Evolutionary conservation across 2,797 vertebrate species (phyloP).

Genomic region (Pterois miles): DNA sequence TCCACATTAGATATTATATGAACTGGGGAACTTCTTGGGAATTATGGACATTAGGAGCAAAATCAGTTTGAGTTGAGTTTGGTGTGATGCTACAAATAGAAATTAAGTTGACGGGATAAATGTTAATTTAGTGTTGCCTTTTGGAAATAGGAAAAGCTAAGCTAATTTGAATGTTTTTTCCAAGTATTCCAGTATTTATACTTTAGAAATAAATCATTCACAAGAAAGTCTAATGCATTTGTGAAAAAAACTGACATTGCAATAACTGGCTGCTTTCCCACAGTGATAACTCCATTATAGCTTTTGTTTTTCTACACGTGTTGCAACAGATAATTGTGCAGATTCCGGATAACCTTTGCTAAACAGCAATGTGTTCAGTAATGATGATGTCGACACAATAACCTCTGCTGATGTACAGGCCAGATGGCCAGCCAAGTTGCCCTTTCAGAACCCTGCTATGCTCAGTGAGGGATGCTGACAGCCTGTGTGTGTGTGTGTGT

Average conservation of each 20-base stretch:
- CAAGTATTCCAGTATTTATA: no score
- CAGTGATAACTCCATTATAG: conserved; percentile 20
- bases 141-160: background rate
- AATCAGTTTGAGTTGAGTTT: background rate
- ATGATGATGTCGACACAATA: conserved; percentile 82
- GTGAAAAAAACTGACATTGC: background rate
- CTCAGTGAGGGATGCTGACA: conserved; percentile 66
- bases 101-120: background rate
- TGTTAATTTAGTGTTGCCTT: background rate
- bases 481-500: conserved; percentile 29
- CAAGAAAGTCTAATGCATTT: background rate
- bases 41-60: background rate
- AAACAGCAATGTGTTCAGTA: conserved; percentile 77
- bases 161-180: background rate
- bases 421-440: conserved; percentile 82
- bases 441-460: conserved; percentile 76
- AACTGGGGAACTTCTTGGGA: background rate
- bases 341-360: conserved; percentile 73
- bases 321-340: conserved; percentile 67
- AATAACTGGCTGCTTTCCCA: conserved; percentile 6
- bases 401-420: conserved; percentile 77
- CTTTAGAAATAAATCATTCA: background rate
- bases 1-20: conserved; percentile 8
- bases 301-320: conserved; percentile 39
- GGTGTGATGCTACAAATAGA: background rate